Conservation (phyloP, 2,113 vertebrate genomes). For the Gallinago undulata region DNA sequence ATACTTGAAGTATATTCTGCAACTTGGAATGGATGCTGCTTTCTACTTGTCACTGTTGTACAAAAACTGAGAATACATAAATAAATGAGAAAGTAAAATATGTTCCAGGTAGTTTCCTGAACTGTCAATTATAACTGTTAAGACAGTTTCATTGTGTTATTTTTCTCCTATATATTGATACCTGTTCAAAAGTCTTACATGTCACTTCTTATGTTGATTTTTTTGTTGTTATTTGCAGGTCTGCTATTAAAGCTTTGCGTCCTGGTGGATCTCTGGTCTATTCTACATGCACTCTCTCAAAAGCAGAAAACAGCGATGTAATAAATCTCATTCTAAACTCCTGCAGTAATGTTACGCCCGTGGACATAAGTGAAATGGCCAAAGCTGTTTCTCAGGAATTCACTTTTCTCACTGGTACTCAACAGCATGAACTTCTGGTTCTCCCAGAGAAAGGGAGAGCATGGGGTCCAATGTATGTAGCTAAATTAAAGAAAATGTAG, state of each 20-base stretch:
- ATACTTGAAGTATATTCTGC: neutral
- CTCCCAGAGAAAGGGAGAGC: slow-evolving; percentile 83
- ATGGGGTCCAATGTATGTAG: slow-evolving; percentile 95
- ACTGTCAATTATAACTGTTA: neutral
- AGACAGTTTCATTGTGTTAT: neutral
- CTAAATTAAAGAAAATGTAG: slow-evolving; percentile 80
- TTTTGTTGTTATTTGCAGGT: slow-evolving; percentile 72
- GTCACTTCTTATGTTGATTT: neutral
- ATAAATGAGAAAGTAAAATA: neutral
- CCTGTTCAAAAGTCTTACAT: neutral
- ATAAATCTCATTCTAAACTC: slow-evolving; percentile 78
- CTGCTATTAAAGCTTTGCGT: slow-evolving; percentile 84
- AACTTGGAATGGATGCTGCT: neutral
- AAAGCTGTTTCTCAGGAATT: slow-evolving; percentile 80
- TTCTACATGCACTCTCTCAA: slow-evolving; percentile 93
- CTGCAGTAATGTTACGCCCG: slow-evolving; percentile 72
- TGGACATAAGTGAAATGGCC: slow-evolving; percentile 79
- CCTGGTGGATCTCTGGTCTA: slow-evolving; percentile 91
- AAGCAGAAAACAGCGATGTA: slow-evolving; percentile 87
- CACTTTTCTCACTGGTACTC: slow-evolving; percentile 67
- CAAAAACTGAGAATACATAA: neutral
- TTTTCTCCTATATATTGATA: neutral
- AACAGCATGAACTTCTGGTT: slow-evolving; percentile 83
- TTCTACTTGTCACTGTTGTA: neutral
- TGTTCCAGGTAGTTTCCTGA: neutral